These are phyloP conservation scores for Myotis daubentonii DNA, from an alignment of 2,797 vertebrate genomes.

Conservation along the genomic window DNA sequence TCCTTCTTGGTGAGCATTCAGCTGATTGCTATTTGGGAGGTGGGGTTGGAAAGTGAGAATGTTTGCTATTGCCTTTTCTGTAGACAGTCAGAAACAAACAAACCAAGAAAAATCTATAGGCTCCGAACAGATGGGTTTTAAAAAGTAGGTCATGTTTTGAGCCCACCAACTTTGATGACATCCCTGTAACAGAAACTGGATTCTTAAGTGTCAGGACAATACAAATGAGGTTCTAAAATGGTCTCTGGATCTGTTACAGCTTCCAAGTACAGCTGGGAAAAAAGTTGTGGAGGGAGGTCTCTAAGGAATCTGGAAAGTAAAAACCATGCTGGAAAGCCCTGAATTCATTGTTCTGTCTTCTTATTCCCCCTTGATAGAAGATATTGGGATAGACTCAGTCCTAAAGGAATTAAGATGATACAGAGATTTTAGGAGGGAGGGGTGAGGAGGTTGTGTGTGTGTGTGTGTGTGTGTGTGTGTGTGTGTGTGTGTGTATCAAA, in stretches of 20 bases:
- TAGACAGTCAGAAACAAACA: constrained; percentile 78
- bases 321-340: constrained; percentile 49
- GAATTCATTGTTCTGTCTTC: constrained; percentile 34
- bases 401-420: constrained; percentile 43
- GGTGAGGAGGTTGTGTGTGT: neutral
- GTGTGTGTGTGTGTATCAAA: neutral
- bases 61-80: constrained; percentile 63
- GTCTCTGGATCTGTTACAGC: constrained; percentile 77
- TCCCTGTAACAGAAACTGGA: constrained; percentile 72
- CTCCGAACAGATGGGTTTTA: constrained; percentile 79
- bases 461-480: neutral
- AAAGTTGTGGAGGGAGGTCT: constrained; percentile 64
- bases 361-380: neutral
- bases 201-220: constrained; percentile 79
- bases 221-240: constrained; percentile 79
- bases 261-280: constrained; percentile 76
- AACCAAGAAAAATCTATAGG: constrained; percentile 75
- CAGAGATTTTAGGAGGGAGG: neutral
- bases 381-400: constrained; percentile 31
- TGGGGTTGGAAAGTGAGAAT: constrained; percentile 64
- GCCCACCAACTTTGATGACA: constrained; percentile 80
- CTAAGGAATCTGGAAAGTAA: constrained; percentile 61
- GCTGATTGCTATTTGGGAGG: constrained; percentile 49
- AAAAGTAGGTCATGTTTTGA: constrained; percentile 78
- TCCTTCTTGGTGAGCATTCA: constrained; percentile 16